Percentiles rank a stretch among this genome's conserved stretches.
Evolutionary conservation across 2,113 vertebrate species (phyloP).

Genomic region (Nasalis larvatus): DNA sequence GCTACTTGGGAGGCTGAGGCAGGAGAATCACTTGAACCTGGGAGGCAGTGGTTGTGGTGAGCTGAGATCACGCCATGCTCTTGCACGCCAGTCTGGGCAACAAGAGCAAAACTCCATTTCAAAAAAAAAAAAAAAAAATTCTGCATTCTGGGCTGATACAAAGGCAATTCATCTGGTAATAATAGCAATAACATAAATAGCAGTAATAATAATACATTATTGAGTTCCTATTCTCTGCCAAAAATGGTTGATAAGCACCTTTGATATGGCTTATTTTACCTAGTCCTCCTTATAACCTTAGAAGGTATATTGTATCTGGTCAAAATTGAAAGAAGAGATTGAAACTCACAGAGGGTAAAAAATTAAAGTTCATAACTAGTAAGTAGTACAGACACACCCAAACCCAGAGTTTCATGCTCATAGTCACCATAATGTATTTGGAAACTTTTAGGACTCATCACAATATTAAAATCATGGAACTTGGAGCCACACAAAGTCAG

Average conservation of each 20-base stretch:
- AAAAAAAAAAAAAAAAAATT: too few species aligned
- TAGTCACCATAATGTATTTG: not conserved
- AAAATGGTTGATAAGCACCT: not conserved
- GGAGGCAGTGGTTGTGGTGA: too few species aligned
- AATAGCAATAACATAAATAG: not conserved
- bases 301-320: not conserved
- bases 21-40: too few species aligned
- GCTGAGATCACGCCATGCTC: too few species aligned
- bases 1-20: too few species aligned
- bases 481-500: not conserved
- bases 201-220: not conserved
- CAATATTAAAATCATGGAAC: not conserved
- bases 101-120: too few species aligned
- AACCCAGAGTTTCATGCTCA: not conserved
- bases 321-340: not conserved
- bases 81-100: too few species aligned
- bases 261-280: not conserved
- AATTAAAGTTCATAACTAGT: not conserved
- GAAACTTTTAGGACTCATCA: not conserved
- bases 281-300: not conserved
- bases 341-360: not conserved
- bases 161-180: not conserved
- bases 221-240: not conserved
- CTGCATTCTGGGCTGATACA: not conserved
- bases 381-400: not conserved